Base-by-base conservation (phyloP, 2,888 invertebrate genomes). In the Axea sp. region DNA sequence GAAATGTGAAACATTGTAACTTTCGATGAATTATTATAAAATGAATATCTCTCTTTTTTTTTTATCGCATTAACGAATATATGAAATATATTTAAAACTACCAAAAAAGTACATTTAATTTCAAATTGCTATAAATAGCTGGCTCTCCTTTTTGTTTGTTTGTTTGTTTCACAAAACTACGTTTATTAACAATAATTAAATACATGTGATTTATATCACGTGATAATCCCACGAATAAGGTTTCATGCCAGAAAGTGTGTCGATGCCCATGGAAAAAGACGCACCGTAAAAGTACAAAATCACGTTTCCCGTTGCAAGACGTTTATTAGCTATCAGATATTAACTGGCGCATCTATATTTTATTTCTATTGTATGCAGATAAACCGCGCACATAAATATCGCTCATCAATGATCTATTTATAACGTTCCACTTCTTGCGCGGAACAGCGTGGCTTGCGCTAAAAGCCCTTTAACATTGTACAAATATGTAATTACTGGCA, bases 301-400 rank as follows among this genome's bases (percentile, higher is more conserved):
- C 60, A 33, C 39, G 60, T 60, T 60, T 49, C 37, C 39, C 39
- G 60, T 22, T 49, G 30, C 49, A 39, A 37, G 60, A 49, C 49
- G 22, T 60, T 49, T 60, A 49, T 60, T 60, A 60, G 49, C 60
- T 12, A 60, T 45, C 39, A 22, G 49, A 60, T 37, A 15, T 60
- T 60, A 60, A 60, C 37, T 30, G 49, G 49, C 39, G 60, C 37
- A 60, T 60, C 60, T 30, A 49, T 60, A 49, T 60, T 60, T 60
- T 60, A 60, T 60, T 60, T 60, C 60, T 39, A 60, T 60, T 60
- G 60, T 60, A 60, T 60, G 49, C 30, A 60, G 60, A 49, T 60
- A 60, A 49, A 49, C 39, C 12, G 17, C 14, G 51, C 51, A 33
- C 62, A 62, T 39, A 62, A 51, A 62, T 62, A 41, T 60, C 24